Base-by-base conservation (phyloP, 2,113 vertebrate genomes). In the Tricholaema leucomelas region DNA sequence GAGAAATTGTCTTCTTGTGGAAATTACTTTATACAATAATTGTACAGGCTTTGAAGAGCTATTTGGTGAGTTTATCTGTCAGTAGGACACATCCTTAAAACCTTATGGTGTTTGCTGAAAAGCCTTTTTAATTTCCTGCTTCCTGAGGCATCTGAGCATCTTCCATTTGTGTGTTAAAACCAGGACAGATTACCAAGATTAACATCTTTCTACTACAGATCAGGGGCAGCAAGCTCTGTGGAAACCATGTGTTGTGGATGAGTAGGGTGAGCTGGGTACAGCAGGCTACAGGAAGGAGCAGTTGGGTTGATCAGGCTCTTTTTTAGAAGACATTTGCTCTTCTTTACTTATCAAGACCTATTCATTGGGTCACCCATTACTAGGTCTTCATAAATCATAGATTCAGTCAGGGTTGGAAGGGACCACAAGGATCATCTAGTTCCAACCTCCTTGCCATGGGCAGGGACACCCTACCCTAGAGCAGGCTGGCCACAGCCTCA, bases 201-300 rank as follows among this genome's bases (percentile, higher is more conserved):
- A 24, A 15, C 55, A 14, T 25, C 23, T 60, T 54, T 70, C 73
- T 70, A 16, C 38, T 61, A 14, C n/a, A 21, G 31, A 70, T 44
- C n/a, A 21, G 70, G 61, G 52, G 12, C 52, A 3, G 1, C 12
- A 36, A 75, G 72, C 72, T 79, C 56, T 33, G 8, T 64, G 5
- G 44, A 13, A 24, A 18, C 33, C 33, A 5, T 2, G 4, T 18
- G 30, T 35, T 28, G 55, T 44, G 73, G 60, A 31, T 36, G 87
- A 87, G 67, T 91, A 95, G 89, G 16, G 25, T 87, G 82, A 96
- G 87, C 94, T 95, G 84, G 59, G 61, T 52, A n/a, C n/a, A n/a
- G n/a, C n/a, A n/a, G n/a, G 82, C 82, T 52, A 12, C 91, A 87
- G 72, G 81, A 78, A 90, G 89, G 96, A 95, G 88, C 81, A 74